phyloP scores from a whole-genome alignment of 2,888 invertebrate genomes.

The Athalia circularis region DNA sequence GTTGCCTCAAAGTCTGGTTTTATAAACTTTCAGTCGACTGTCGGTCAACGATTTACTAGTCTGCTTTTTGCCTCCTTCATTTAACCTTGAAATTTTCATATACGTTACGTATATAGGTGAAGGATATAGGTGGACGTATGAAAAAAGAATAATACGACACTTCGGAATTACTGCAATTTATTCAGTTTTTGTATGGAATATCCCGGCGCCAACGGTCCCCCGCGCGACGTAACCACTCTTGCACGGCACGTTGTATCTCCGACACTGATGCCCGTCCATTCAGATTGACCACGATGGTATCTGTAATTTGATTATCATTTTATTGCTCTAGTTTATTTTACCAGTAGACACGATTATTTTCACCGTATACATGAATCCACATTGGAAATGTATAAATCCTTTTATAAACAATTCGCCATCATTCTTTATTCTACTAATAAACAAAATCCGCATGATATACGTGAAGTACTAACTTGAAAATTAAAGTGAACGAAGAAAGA shows the following conservation, averaged over 20 bases:
- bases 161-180: not conserved
- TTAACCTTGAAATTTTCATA: too few species aligned
- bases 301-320: constrained; percentile 22
- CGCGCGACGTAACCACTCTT: constrained; percentile 14
- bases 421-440: not conserved
- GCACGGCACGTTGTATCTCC: not conserved
- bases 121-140: not conserved
- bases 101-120: too few species aligned
- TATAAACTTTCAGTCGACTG: too few species aligned
- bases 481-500: too few species aligned
- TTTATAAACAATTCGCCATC: not conserved
- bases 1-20: not conserved
- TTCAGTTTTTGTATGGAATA: not conserved
- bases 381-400: not conserved
- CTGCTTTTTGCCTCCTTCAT: too few species aligned
- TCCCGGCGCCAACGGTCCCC: constrained; percentile 17
- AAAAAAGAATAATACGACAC: not conserved
- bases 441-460: too few species aligned
- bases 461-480: too few species aligned
- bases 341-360: constrained; percentile 5
- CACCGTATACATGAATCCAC: too few species aligned
- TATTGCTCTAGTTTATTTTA: too few species aligned
- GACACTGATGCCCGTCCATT: constrained; percentile 13
- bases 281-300: not conserved
- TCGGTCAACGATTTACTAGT: not conserved